Evolutionary conservation across 2,113 vertebrate genomes (phyloP).

Genomic region (Hydropotes inermis): DNA sequence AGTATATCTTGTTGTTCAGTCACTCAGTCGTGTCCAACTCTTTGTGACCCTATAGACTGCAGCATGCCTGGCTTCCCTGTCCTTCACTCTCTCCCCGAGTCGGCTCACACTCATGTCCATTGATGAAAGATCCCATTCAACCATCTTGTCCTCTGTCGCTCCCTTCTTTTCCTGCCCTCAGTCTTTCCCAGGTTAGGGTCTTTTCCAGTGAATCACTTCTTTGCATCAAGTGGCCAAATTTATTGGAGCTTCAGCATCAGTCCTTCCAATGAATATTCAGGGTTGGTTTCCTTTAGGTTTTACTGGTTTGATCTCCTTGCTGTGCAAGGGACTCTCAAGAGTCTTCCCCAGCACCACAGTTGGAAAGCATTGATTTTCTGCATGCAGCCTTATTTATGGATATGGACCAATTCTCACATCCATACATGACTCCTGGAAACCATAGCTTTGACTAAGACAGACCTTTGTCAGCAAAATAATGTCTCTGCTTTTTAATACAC

Average conservation of each 20-base stretch:
- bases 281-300: not conserved
- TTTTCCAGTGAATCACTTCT: not conserved
- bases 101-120: not conserved
- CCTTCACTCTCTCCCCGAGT: not conserved
- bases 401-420: not conserved
- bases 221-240: not conserved
- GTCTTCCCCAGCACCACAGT: not conserved
- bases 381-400: not conserved
- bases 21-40: not conserved
- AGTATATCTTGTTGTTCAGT: not conserved
- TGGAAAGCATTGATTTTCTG: not conserved
- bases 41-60: not conserved
- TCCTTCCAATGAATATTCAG: not conserved
- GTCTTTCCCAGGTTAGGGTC: not conserved
- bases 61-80: not conserved
- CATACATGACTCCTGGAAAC: not conserved
- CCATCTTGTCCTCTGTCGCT: not conserved
- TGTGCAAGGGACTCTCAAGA: not conserved
- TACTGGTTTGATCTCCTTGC: not conserved
- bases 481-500: not conserved
- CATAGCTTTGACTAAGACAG: not conserved
- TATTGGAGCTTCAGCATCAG: not conserved
- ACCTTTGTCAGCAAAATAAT: not conserved
- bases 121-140: not conserved
- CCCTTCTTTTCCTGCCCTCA: not conserved